Conservation (phyloP, 1,140 invertebrate species). For the Drosophila ercepeae region DNA sequence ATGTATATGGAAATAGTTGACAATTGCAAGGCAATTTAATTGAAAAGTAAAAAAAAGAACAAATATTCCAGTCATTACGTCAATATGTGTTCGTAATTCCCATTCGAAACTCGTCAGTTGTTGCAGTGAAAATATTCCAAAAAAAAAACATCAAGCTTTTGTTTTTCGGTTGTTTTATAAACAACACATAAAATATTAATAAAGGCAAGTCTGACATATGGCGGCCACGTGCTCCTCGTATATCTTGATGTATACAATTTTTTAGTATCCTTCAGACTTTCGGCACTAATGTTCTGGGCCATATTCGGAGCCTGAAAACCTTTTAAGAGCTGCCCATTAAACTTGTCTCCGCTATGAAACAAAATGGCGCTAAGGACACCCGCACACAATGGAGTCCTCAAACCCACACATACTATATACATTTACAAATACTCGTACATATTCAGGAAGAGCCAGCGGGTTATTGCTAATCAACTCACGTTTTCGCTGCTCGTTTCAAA, state of each 20-base stretch:
- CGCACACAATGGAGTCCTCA: conserved; percentile 3
- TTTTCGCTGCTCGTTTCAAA: conserved; percentile 80
- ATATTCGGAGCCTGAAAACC: conserved; percentile 49
- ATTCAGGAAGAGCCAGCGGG: conserved; percentile 32
- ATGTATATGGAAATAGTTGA: conserved; percentile 36
- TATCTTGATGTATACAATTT: conserved; percentile 55
- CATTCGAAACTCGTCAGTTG: conserved; percentile 44
- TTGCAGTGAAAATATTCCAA: conserved; percentile 10
- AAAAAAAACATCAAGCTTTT: conserved; percentile 1
- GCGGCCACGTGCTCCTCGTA: conserved; percentile 57
- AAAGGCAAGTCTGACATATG: conserved; percentile 62
- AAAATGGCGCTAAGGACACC: conserved; percentile 47
- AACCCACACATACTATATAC: conserved; percentile 4
- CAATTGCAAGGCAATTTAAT: conserved; percentile 34
- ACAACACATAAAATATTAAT: conserved; percentile 60
- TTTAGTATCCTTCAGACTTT: conserved; percentile 49
- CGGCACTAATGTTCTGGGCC: conserved; percentile 56
- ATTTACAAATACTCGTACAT: conserved; percentile 8
- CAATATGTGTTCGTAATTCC: conserved; percentile 36
- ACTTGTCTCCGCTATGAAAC: conserved; percentile 63
- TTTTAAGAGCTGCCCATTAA: conserved; percentile 65
- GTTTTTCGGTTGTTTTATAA: conserved; percentile 33
- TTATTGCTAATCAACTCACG: conserved; percentile 80
- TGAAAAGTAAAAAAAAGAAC: conserved; percentile 9
- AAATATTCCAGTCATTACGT: conserved; percentile 27